phyloP scores from a whole-genome alignment of 2,888 invertebrate genomes.

The Brenthis daphne region DNA sequence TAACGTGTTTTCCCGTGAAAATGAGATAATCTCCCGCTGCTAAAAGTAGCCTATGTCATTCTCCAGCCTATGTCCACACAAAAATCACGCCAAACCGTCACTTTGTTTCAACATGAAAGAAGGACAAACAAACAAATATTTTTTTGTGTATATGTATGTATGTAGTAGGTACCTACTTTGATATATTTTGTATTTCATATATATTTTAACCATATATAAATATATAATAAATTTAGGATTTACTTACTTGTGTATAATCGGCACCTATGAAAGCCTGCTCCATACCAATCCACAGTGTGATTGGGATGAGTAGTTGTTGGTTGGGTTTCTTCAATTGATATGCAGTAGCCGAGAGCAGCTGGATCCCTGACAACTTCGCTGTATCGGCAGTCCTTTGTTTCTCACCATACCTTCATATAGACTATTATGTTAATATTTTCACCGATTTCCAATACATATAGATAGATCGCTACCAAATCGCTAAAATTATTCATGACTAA shows the following conservation, averaged over 20 bases:
- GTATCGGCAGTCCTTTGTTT: conserved; percentile 89
- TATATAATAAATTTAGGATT: not conserved
- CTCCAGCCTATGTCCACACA: too few relatives aligned
- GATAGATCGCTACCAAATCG: too few relatives aligned
- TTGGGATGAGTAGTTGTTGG: conserved; percentile 95
- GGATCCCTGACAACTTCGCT: conserved; percentile 87
- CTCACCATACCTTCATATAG: conserved; percentile 88
- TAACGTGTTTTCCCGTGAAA: too few relatives aligned
- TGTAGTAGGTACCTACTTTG: too few relatives aligned
- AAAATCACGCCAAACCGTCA: too few relatives aligned
- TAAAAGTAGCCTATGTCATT: too few relatives aligned
- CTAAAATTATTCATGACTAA: not conserved
- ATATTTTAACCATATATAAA: not conserved
- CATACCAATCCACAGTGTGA: conserved; percentile 98
- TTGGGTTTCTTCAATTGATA: conserved; percentile 95
- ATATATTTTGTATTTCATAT: too few relatives aligned
- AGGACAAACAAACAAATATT: too few relatives aligned
- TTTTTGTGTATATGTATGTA: too few relatives aligned
- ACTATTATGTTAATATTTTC: conserved; percentile 25
- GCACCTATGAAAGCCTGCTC: conserved; percentile 98
- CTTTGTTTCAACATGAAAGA: too few relatives aligned
- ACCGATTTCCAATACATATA: not conserved
- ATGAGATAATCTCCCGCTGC: too few relatives aligned
- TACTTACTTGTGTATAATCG: conserved; percentile 89
- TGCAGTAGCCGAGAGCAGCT: conserved; percentile 92